These are phyloP conservation scores for Drosophila monieri DNA, from an alignment of 2,888 invertebrate species.

Conservation along the genomic window DNA sequence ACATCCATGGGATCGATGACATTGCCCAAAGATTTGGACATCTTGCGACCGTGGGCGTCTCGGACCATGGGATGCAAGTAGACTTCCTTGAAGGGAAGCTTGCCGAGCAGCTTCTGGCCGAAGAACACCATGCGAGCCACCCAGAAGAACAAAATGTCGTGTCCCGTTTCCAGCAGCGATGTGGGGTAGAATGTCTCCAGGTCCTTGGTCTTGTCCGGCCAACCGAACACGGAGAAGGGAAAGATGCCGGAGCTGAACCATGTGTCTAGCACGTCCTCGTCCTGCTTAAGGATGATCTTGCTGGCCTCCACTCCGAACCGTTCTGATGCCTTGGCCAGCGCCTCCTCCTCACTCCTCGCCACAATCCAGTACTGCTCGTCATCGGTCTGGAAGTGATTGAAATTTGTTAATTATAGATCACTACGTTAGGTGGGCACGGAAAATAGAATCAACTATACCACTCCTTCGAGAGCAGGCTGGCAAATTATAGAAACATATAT, in stretches of 20 bases:
- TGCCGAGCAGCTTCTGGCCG: slow-evolving; percentile 93
- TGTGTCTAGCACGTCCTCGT: slow-evolving; percentile 98
- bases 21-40: slow-evolving; percentile 99
- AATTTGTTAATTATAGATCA: neutral
- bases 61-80: slow-evolving; percentile 98
- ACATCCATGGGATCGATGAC: slow-evolving; percentile 99
- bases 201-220: slow-evolving; percentile 93
- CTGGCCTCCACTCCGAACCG: slow-evolving; percentile 87
- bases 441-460: slow-evolving; percentile 17
- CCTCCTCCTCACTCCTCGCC: slow-evolving; percentile 90
- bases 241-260: slow-evolving; percentile 99
- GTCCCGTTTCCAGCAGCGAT: slow-evolving; percentile 96
- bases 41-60: slow-evolving; percentile 99
- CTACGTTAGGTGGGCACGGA: neutral
- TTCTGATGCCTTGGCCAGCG: slow-evolving; percentile 90
- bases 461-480: slow-evolving; percentile 23
- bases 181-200: slow-evolving; percentile 95
- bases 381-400: slow-evolving; percentile 81
- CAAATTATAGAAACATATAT: neutral
- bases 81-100: slow-evolving; percentile 96
- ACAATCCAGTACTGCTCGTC: slow-evolving; percentile 90
- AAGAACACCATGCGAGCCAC: slow-evolving; percentile 99
- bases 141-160: slow-evolving; percentile 99
- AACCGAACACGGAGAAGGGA: slow-evolving; percentile 98
- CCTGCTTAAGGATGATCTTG: slow-evolving; percentile 88